A percentile compares a stretch with the other conserved stretches of the same genome.
Conservation (phyloP, 2,888 invertebrate species). For the Drepanosiphum platanoidis region DNA sequence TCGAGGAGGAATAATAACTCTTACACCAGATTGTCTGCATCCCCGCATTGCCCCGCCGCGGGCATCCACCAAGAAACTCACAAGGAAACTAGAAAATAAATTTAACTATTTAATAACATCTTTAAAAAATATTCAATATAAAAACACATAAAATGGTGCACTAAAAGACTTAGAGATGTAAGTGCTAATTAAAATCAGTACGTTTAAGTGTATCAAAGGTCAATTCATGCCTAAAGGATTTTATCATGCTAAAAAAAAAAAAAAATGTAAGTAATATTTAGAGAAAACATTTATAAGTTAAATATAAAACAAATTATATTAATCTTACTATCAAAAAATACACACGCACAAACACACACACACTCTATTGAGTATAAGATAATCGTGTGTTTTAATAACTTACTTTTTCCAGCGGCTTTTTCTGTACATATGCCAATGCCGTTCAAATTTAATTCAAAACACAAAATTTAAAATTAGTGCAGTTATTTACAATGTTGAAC, state of each 20-base stretch:
- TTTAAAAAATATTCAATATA: neutral
- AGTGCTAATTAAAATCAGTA: constrained; percentile 57
- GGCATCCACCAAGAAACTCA: constrained; percentile 99
- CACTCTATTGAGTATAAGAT: constrained; percentile 16
- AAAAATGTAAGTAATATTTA: neutral
- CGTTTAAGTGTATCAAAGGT: constrained; percentile 32
- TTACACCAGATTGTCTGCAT: constrained; percentile 95
- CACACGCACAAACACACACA: constrained; percentile 18
- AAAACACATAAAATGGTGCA: constrained; percentile 43
- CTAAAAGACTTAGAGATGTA: constrained; percentile 25
- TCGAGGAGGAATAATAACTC: constrained; percentile 95
- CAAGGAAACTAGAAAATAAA: constrained; percentile 81
- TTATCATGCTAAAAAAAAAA: constrained; percentile 29
- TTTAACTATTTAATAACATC: constrained; percentile 32
- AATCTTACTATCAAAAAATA: constrained; percentile 6
- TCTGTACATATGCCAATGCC: constrained; percentile 70
- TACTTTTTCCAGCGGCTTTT: constrained; percentile 97
- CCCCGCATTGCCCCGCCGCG: constrained; percentile 99
- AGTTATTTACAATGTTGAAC: constrained; percentile 47
- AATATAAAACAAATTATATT: constrained; percentile 9
- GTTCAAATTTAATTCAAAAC: constrained; percentile 48
- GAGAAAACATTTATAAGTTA: constrained; percentile 5
- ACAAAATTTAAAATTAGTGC: constrained; percentile 52
- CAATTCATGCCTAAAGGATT: constrained; percentile 50
- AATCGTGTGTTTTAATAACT: constrained; percentile 69